Evolutionary conservation across 2,797 vertebrate species (phyloP).

Genomic region (Glossophaga mutica): DNA sequence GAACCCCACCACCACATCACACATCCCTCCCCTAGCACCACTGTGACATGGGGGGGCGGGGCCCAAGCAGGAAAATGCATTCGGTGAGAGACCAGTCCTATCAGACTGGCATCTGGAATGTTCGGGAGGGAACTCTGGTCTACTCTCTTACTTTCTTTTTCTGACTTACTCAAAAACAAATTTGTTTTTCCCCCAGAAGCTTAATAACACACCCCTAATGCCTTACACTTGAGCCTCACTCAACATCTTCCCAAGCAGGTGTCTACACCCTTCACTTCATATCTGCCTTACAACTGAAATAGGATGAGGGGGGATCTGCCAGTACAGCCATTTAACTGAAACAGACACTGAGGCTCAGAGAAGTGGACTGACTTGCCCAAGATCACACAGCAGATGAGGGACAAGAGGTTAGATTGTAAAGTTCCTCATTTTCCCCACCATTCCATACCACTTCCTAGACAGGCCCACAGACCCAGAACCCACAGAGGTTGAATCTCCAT

Average conservation of each 20-base stretch:
- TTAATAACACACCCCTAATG: neutral
- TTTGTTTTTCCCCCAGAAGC: neutral
- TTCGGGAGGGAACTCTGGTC: neutral
- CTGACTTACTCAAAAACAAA: neutral
- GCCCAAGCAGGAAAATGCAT: neutral
- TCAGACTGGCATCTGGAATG: neutral
- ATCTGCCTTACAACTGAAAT: neutral
- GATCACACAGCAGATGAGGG: neutral
- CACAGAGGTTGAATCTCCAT: neutral
- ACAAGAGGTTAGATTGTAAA: neutral
- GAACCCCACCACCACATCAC: neutral
- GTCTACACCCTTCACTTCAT: neutral
- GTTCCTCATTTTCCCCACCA: neutral
- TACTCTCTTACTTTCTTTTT: neutral
- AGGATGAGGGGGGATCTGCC: neutral
- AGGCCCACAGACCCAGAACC: neutral
- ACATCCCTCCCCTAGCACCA: neutral
- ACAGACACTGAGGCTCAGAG: neutral
- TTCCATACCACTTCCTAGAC: neutral
- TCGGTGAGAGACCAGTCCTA: fast-evolving
- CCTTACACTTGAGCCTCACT: neutral
- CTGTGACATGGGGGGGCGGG: neutral
- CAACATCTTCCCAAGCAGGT: neutral
- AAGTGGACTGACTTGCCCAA: neutral
- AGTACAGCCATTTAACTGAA: neutral